These are phyloP conservation scores for Mormyrops boulengeri DNA, from an alignment of 2,797 vertebrate genomes.

Conservation along the genomic window DNA sequence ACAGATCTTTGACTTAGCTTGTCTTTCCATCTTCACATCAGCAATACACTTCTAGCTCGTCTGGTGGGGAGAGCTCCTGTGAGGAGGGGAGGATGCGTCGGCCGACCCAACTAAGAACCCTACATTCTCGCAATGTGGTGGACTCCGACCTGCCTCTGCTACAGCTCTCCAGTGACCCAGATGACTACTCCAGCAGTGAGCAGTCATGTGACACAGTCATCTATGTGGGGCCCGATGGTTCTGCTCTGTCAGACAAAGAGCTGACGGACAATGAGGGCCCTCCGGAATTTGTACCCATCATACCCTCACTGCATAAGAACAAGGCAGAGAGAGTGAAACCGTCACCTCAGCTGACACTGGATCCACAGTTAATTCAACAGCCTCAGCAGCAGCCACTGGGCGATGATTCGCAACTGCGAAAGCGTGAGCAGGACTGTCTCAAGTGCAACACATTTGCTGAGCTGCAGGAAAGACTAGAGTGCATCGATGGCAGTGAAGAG, in stretches of 20 bases:
- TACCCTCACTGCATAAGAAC: constrained; percentile 82
- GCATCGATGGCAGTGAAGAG: constrained; percentile 88
- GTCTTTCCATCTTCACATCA: constrained; percentile 29
- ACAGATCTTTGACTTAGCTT: neutral
- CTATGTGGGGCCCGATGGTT: constrained; percentile 81
- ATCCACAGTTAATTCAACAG: constrained; percentile 51
- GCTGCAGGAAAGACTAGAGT: constrained; percentile 88
- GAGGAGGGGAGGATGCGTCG: constrained; percentile 76
- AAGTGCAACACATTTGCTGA: constrained; percentile 98
- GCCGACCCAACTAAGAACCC: constrained; percentile 77
- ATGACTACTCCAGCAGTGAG: constrained; percentile 86
- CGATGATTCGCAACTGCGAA: constrained; percentile 36
- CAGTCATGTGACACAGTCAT: constrained; percentile 95
- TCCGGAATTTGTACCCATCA: constrained; percentile 88
- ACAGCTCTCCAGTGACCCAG: constrained; percentile 75
- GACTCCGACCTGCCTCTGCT: constrained; percentile 73
- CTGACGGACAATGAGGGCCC: constrained; percentile 72
- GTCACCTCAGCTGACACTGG: constrained; percentile 48
- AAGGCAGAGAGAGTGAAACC: constrained; percentile 52
- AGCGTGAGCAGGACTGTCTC: constrained; percentile 78
- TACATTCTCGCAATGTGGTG: constrained; percentile 75
- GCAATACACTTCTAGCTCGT: constrained; percentile 88
- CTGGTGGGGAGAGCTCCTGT: constrained; percentile 85
- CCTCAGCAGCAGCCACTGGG: constrained; percentile 25
- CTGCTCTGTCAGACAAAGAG: constrained; percentile 70